These are phyloP conservation scores for Centrocercus urophasianus DNA, from an alignment of 2,113 vertebrate species.

Conservation along the genomic window DNA sequence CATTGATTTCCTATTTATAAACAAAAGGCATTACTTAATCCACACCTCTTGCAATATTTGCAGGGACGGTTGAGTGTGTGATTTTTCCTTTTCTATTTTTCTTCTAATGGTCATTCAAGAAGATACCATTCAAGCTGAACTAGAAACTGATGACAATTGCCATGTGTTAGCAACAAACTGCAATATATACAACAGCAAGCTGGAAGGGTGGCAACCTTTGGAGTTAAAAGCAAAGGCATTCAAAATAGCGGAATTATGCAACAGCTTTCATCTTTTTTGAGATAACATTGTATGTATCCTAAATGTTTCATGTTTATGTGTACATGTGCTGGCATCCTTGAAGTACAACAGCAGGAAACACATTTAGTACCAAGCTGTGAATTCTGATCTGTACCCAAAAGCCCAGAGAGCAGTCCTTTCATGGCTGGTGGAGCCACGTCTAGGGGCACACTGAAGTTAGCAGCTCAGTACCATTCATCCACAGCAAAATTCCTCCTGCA, in stretches of 20 bases:
- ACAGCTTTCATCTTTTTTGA: not conserved
- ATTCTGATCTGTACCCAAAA: not conserved
- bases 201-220: not conserved
- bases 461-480: not conserved
- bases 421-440: not conserved
- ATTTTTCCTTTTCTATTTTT: rapidly evolving
- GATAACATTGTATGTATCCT: rapidly evolving
- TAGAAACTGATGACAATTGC: not conserved
- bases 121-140: not conserved
- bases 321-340: rapidly evolving
- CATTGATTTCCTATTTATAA: not conserved
- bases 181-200: not conserved
- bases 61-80: not conserved
- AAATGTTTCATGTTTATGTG: not conserved
- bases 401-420: rapidly evolving
- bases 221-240: not conserved
- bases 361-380: not conserved
- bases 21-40: not conserved
- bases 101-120: not conserved
- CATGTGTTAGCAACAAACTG: rapidly evolving
- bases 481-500: not conserved
- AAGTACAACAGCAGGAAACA: not conserved
- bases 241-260: not conserved
- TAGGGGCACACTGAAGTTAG: not conserved
- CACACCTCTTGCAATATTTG: not conserved